phyloP scores from a whole-genome alignment of 2,113 vertebrate species.

The Scomber colias region DNA sequence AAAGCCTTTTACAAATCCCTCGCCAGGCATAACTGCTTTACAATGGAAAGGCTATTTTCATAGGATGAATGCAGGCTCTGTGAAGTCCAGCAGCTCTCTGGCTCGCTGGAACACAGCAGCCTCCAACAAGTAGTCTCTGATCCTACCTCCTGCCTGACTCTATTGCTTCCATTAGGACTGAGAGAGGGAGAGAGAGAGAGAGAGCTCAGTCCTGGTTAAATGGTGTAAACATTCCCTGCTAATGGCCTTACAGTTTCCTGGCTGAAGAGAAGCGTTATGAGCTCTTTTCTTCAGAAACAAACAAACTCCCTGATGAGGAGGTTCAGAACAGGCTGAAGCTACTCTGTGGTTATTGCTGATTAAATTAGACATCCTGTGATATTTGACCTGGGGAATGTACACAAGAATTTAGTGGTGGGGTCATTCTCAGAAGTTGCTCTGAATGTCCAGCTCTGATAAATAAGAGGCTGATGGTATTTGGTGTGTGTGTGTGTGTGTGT shows the following conservation, averaged over 20 bases:
- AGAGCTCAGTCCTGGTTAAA: conserved; percentile 1
- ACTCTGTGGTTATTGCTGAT: not conserved
- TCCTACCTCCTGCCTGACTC: conserved; percentile 12
- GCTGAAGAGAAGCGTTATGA: conserved; percentile 12
- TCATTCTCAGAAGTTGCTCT: not conserved
- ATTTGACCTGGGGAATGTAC: not conserved
- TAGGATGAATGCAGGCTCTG: conserved; percentile 48
- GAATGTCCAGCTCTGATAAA: not conserved
- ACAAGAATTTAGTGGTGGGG: too few relatives aligned
- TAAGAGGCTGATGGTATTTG: not conserved
- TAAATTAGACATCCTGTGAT: not conserved
- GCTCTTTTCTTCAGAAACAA: conserved; percentile 25
- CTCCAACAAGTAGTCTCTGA: conserved; percentile 14
- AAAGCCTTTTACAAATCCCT: conserved; percentile 52
- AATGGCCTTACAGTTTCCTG: conserved; percentile 59
- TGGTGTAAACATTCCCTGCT: conserved; percentile 42
- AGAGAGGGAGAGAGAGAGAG: not conserved
- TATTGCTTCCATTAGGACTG: conserved; percentile 39
- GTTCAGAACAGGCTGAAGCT: not conserved
- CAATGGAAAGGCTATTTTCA: conserved; percentile 58
- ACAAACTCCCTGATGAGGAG: conserved; percentile 7
- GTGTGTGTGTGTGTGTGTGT: conserved; percentile 16
- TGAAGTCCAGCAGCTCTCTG: conserved; percentile 7
- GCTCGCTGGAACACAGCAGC: conserved; percentile 12
- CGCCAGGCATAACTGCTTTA: conserved; percentile 26